Percentiles rank a stretch among this genome's conserved stretches.
These are phyloP conservation scores for Alcedo atthis DNA, from an alignment of 2,797 vertebrate genomes.

Conservation along the genomic window DNA sequence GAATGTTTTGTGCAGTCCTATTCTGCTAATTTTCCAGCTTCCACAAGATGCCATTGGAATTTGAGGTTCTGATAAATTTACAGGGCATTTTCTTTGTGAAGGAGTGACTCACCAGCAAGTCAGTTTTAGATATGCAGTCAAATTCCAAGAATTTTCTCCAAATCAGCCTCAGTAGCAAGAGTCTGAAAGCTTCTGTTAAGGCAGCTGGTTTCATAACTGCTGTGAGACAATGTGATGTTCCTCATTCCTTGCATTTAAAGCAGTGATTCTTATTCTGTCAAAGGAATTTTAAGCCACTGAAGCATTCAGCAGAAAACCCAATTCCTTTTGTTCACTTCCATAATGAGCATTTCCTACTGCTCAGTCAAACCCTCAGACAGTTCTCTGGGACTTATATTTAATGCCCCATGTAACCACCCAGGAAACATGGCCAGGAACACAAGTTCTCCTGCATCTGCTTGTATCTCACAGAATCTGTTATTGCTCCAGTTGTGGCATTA, in stretches of 20 bases:
- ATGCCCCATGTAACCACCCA: not conserved
- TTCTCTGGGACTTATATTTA: not conserved
- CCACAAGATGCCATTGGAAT: not conserved
- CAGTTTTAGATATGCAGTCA: conserved; percentile 85
- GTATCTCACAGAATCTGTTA: not conserved
- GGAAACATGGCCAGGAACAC: not conserved
- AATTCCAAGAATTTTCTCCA: conserved; percentile 84
- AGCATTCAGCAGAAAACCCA: not conserved
- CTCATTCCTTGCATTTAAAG: not conserved
- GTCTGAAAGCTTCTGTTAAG: conserved; percentile 67
- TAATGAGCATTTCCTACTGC: not conserved
- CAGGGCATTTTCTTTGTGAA: conserved; percentile 68
- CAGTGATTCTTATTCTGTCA: not conserved
- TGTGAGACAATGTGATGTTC: not conserved
- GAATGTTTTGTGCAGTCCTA: not conserved
- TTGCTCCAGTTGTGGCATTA: not conserved
- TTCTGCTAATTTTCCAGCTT: not conserved
- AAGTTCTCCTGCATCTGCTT: not conserved
- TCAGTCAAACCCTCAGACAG: not conserved
- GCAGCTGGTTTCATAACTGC: not conserved
- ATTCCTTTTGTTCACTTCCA: not conserved
- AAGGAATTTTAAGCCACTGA: not conserved
- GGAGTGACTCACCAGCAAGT: conserved; percentile 87
- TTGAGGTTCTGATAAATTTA: not conserved
- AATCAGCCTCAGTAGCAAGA: conserved; percentile 80